A percentile compares a stretch with the other conserved stretches of the same genome.
These are phyloP conservation scores for Orthonevra nobilis DNA, from an alignment of 2,888 invertebrate species.

Conservation along the genomic window DNA sequence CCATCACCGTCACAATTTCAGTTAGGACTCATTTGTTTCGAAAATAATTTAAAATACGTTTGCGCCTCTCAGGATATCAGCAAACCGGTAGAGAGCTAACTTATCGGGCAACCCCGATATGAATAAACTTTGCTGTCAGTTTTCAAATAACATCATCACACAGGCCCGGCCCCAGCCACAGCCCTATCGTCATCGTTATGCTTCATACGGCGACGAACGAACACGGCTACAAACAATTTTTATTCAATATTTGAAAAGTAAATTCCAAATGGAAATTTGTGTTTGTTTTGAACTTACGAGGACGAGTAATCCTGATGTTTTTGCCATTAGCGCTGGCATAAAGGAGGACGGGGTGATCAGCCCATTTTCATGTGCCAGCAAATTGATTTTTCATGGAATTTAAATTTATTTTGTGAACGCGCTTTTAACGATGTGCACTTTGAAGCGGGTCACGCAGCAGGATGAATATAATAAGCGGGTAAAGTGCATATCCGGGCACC, in stretches of 20 bases:
- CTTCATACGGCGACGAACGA: too few relatives aligned
- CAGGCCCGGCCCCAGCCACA: too few relatives aligned
- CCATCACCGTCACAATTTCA: too few relatives aligned
- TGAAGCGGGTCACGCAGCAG: background rate
- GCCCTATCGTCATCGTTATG: too few relatives aligned
- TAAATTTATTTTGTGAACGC: slow-evolving; percentile 3
- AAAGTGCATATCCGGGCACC: background rate
- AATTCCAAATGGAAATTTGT: slow-evolving; percentile 28
- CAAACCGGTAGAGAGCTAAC: too few relatives aligned
- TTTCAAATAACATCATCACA: too few relatives aligned
- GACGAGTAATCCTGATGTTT: slow-evolving; percentile 11
- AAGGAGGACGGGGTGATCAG: background rate
- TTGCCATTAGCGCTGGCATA: background rate
- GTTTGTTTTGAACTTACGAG: slow-evolving; percentile 26
- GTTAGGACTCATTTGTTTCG: too few relatives aligned
- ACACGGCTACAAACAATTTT: slow-evolving; percentile 11
- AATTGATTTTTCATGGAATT: slow-evolving; percentile 13
- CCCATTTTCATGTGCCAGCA: background rate
- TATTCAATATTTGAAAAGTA: slow-evolving; percentile 23
- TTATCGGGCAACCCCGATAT: too few relatives aligned
- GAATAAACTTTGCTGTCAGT: too few relatives aligned
- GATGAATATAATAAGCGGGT: background rate
- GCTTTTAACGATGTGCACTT: background rate
- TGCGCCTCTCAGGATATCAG: too few relatives aligned
- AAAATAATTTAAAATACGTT: too few relatives aligned